Evolutionary conservation across 2,797 vertebrate species (phyloP), one percentile per base, ranked within the genome.

Genomic region (Pagetopsis macropterus): DNA sequence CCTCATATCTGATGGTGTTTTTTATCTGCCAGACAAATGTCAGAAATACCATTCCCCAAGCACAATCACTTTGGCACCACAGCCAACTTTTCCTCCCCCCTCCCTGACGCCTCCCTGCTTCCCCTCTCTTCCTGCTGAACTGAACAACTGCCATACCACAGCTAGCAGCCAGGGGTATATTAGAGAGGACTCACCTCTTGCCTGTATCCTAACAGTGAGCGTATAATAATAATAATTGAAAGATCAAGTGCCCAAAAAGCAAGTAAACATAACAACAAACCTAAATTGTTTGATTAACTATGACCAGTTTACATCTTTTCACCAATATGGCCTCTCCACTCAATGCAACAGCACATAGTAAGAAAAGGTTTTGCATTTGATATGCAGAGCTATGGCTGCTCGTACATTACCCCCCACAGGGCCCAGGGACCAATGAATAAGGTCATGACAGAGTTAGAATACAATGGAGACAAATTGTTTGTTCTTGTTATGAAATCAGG

Each of bases 21-120:
- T 93, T 94, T 94, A 92, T 94, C 92, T 89, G 80, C 86, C 87
- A 89, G 90, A 91, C 89, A 90, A 94, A 94, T 93, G 93, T 94
- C 92, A 93, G 85, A 92, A 93, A 90, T 88, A 84, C 90, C 87
- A 87, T 90, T 94, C 88, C 87, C 91, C 74, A 64, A 91, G 87
- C 87, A 72, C 84, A 92, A 90, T 93, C 88, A 78, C 87, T 92
- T 86, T 91, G 88, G 85, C 82, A 79, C 73, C 56, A 44, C 69
- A 52, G 62, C 82, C 79, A 79, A 72, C 78, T 68, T 77, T 50
- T 54, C 51, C 64, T 54, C 46, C 69, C n/a, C 17, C 45, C 14
- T 3, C 10, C 10, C 27, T 27, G 27, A 27, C 27, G 27, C 27
- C 27, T 10, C 62, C 15, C 41, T 58, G 9, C 52, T 59, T 16